Percentiles rank a stretch among this genome's conserved stretches.
phyloP scores from a whole-genome alignment of 2,888 invertebrate genomes.

The Himalopsyche kuldschensis region DNA sequence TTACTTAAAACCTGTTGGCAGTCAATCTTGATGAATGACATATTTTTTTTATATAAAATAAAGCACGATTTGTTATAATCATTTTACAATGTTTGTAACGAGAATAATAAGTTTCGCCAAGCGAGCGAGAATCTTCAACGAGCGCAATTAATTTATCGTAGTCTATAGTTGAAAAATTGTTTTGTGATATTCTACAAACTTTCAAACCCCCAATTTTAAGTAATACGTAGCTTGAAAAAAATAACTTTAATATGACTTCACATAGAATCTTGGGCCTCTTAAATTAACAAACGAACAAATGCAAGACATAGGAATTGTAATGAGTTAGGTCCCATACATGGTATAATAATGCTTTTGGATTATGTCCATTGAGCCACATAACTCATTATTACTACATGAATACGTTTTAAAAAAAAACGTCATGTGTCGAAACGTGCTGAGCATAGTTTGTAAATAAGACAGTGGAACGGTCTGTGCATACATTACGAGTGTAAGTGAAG shows the following conservation, averaged over 20 bases:
- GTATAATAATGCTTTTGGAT: background rate
- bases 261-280: background rate
- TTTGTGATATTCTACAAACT: too few species aligned
- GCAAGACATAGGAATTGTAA: background rate
- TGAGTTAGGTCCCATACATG: background rate
- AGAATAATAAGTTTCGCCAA: too few species aligned
- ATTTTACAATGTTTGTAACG: too few species aligned
- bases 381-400: background rate
- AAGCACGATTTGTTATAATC: too few species aligned
- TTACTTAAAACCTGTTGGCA: too few species aligned
- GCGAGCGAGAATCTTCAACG: too few species aligned
- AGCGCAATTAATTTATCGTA: too few species aligned
- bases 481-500: background rate
- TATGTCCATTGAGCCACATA: background rate
- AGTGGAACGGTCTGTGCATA: background rate
- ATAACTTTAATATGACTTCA: background rate
- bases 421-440: background rate
- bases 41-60: too few species aligned
- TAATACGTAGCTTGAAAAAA: too few species aligned
- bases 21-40: too few species aligned
- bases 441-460: background rate
- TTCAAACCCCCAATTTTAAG: too few species aligned
- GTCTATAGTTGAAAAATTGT: too few species aligned
- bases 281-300: background rate
- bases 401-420: background rate